Base-by-base conservation (phyloP, 2,797 vertebrate species). In the Anguilla obscura region DNA sequence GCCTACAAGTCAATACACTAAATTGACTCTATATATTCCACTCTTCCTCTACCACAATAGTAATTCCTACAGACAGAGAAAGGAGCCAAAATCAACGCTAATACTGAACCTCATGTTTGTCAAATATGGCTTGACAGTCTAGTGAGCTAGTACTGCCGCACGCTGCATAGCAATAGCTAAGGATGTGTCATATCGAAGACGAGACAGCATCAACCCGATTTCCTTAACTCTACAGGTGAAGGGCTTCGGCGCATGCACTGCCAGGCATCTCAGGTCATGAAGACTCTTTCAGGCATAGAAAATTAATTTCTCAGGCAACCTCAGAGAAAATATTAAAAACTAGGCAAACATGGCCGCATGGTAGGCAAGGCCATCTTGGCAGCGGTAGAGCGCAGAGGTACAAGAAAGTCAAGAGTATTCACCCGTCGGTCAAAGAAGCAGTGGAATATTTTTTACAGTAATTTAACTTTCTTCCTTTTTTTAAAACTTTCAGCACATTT, bases 81-180 rank as follows among this genome's bases (percentile, higher is more conserved):
- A 45, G 79, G 79, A 76, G 36, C 33, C 85, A 86, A 69, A 86
- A 86, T 71, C 24, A 69, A 86, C n/a, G 45, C 56, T 21, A 40
- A 86, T 12, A 69, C 21, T 69, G 1, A 48, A 86, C 16, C 24
- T 27, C 40, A n/a, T 16, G n/a, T 45, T 69, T 45, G 21, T 69
- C 60, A 86, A 40, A 63, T 21, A 66, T 48, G 85, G 18, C 36
- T 45, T 86, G 30, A 48, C 56, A 27, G 58, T 21, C 58, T 9
- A 48, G 21, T 24, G 33, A 69, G 18, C 58, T 48, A 48, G 33
- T 86, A 24, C 21, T 69, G 85, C 21, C 27, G 83, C 9, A 5
- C 6, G 16, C 21, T 18, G 56, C 33, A 14, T n/a, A 14, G 60
- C 4, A 63, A 45, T 69, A 27, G 7, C 58, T 21, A 86, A 69